These are phyloP conservation scores for Bellardia bayeri DNA, from an alignment of 2,888 invertebrate species.

Conservation along the genomic window DNA sequence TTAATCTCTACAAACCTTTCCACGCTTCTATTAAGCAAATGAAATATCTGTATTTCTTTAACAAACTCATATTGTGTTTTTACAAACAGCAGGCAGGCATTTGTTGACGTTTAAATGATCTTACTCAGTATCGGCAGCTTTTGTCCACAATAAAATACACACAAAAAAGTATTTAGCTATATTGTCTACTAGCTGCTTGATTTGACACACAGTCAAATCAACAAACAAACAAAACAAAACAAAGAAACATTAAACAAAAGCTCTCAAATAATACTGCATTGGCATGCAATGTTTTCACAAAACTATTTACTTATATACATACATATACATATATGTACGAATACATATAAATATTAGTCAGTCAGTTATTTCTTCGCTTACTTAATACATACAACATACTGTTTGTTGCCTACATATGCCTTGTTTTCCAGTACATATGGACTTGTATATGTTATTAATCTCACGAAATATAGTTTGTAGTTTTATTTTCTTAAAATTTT, in stretches of 20 bases:
- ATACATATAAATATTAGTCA: neutral
- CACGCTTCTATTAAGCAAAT: constrained; percentile 11
- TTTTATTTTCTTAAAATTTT: constrained; percentile 33
- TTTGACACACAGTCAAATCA: constrained; percentile 44
- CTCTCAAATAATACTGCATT: constrained; percentile 40
- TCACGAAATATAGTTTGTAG: constrained; percentile 65
- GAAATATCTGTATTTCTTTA: neutral
- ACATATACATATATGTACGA: neutral
- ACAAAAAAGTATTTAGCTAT: constrained; percentile 1
- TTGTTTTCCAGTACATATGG: constrained; percentile 22
- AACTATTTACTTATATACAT: neutral
- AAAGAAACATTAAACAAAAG: constrained; percentile 24
- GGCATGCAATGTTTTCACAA: constrained; percentile 47
- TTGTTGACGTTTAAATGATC: constrained; percentile 54
- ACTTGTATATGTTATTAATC: constrained; percentile 57
- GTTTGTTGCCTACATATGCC: constrained; percentile 28
- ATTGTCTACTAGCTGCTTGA: constrained; percentile 10
- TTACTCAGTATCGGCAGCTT: constrained; percentile 51
- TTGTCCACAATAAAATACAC: neutral
- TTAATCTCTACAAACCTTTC: constrained; percentile 5
- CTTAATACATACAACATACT: neutral
- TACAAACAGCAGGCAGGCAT: constrained; percentile 60
- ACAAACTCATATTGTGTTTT: constrained; percentile 10
- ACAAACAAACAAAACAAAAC: neutral
- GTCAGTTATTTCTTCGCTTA: constrained; percentile 28